These are phyloP conservation scores for Bubo bubo DNA, from an alignment of 2,113 vertebrate genomes.

Conservation along the genomic window DNA sequence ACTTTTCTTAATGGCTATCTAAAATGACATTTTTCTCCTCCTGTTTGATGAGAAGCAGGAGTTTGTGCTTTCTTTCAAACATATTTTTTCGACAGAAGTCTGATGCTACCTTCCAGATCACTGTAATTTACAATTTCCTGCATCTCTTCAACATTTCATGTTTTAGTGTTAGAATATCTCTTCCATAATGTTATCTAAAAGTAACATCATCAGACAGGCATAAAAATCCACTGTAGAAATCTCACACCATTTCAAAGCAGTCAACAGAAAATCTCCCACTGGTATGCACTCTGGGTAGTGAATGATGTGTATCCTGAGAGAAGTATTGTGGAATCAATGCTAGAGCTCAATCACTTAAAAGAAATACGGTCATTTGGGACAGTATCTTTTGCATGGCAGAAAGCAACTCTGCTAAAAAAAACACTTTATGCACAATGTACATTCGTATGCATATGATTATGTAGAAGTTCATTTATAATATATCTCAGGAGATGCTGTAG, in stretches of 20 bases:
- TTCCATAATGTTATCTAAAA: neutral
- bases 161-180: neutral
- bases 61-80: neutral
- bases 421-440: neutral
- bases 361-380: constrained; percentile 23
- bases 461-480: neutral
- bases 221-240: neutral
- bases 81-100: neutral
- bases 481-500: constrained; percentile 5
- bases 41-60: neutral
- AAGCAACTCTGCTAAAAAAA: neutral
- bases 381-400: constrained; percentile 8
- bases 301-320: neutral
- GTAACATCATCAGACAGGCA: neutral
- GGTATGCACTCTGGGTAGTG: neutral
- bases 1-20: neutral
- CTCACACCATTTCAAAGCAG: neutral
- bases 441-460: neutral
- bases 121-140: neutral
- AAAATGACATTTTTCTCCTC: neutral
- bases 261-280: neutral
- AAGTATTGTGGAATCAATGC: constrained; percentile 7
- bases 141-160: neutral
- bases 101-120: neutral
- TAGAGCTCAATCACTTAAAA: constrained; percentile 37